Base-by-base conservation (phyloP, 1,140 invertebrate species). In the Pseudomyrmex pallidus region DNA sequence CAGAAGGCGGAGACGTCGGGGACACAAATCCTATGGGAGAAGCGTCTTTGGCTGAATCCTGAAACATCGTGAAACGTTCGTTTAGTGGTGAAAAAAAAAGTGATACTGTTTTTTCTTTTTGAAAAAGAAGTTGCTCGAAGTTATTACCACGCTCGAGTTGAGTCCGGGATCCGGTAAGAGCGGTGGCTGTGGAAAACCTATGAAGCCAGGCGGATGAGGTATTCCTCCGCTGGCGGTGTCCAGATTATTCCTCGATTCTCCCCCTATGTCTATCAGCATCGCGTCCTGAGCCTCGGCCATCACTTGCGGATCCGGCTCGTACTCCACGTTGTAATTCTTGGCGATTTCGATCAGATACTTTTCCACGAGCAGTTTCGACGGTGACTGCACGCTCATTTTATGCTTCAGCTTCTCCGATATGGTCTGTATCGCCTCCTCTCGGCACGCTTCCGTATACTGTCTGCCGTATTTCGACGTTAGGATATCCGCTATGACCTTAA, bases 311-410 rank as follows among this genome's bases (percentile, higher is more conserved):
- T 99, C 98, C 17, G 99, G 98, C 87, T 97, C 97, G 93, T 99
- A 99, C 63, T 97, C 96, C 63, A 99, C 96, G 93, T 98, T 97
- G 91, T 98, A 99, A 93, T 97, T 98, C 92, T 98, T 99, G 4
- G 99, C 98, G 88, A 99, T 99, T 95, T 99, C 99, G 89, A 98
- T 97, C 22, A 98, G 93, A 94, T 99, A 99, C 91, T 98, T 98
- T 93, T 99, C 99, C 62, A 99, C 98, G 10, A 99, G 95, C 74
- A 99, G 94, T 93, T 99, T 99, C 0, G 98, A 98, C 2, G 99
- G 99, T 59, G 98, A 98, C 90, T 99, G 98, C 2, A 99, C 97
- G 56, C 98, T 97, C 92, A 99, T 95, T 95, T 99, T 99, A 90
- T 99, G 98, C 93, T 99, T 98, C 7, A 99, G 92, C 94, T 99